Evolutionary conservation across 2,113 vertebrate genomes (phyloP).

Genomic region (Nestor notabilis): DNA sequence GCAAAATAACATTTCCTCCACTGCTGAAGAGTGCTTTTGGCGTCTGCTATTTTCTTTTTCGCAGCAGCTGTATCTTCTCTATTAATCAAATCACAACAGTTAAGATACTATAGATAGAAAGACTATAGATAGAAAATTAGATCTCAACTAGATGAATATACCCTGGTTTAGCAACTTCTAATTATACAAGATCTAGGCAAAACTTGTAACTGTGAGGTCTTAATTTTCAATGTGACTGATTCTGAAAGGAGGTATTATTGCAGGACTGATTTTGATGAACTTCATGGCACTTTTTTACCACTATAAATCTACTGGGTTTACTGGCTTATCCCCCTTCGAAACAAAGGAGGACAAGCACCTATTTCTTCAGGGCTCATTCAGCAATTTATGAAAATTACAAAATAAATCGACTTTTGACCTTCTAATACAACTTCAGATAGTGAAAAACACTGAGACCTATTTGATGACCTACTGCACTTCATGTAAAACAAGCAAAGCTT

Average conservation of each 20-base stretch:
- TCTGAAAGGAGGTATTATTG: background rate
- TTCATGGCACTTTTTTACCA: background rate
- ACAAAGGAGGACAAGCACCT: background rate
- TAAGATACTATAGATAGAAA: background rate
- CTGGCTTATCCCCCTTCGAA: background rate
- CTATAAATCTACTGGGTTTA: background rate
- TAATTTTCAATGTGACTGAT: background rate
- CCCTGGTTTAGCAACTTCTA: background rate
- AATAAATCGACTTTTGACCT: background rate
- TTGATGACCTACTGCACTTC: background rate
- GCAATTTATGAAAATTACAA: background rate
- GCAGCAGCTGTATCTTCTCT: conserved; percentile 81
- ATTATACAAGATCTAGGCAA: background rate
- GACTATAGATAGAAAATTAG: rapidly evolving
- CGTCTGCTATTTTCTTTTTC: conserved; percentile 80
- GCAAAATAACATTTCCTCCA: conserved; percentile 91
- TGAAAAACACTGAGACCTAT: background rate
- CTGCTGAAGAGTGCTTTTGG: conserved; percentile 78
- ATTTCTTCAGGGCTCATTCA: background rate
- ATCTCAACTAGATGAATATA: background rate
- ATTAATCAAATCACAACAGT: background rate
- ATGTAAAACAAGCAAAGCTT: background rate
- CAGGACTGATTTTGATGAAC: background rate
- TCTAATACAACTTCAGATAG: background rate
- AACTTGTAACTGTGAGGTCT: background rate